These are phyloP conservation scores for Penaeus indicus DNA, from an alignment of 1,140 invertebrate genomes.

Conservation along the genomic window DNA sequence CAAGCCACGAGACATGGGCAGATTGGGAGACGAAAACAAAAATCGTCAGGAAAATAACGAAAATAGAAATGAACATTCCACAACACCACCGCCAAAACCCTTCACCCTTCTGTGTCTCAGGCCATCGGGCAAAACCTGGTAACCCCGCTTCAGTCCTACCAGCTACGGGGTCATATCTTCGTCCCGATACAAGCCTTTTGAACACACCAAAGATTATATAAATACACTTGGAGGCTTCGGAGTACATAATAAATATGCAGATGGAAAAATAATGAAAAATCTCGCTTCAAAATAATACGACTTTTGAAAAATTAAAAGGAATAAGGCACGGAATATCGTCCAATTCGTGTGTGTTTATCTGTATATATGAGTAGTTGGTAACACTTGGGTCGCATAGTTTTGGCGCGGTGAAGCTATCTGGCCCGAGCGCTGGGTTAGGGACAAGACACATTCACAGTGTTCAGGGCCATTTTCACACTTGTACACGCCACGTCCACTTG, in stretches of 20 bases:
- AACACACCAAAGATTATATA: no score
- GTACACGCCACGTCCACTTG: neutral
- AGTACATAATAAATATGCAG: no score
- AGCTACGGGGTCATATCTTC: neutral
- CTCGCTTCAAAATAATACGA: no score
- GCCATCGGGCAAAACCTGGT: constrained; percentile 51
- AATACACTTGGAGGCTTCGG: no score
- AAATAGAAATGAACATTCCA: constrained; percentile 39
- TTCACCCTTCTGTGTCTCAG: constrained; percentile 11
- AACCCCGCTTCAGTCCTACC: constrained; percentile 30
- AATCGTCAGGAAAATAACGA: constrained; percentile 21
- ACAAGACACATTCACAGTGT: neutral
- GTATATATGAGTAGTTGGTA: constrained; percentile 23
- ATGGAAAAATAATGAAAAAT: no score
- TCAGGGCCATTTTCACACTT: constrained; percentile 35
- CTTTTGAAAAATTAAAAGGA: no score
- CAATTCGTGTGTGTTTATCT: neutral
- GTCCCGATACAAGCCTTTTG: no score
- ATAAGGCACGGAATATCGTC: no score
- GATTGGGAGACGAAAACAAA: no score
- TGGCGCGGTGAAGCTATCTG: constrained; percentile 39
- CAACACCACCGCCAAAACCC: neutral
- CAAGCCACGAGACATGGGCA: no score
- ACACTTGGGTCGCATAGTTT: constrained; percentile 52
- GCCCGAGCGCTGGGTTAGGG: neutral